phyloP scores from a whole-genome alignment of 2,888 invertebrate species.

The Cotesia congregata region DNA sequence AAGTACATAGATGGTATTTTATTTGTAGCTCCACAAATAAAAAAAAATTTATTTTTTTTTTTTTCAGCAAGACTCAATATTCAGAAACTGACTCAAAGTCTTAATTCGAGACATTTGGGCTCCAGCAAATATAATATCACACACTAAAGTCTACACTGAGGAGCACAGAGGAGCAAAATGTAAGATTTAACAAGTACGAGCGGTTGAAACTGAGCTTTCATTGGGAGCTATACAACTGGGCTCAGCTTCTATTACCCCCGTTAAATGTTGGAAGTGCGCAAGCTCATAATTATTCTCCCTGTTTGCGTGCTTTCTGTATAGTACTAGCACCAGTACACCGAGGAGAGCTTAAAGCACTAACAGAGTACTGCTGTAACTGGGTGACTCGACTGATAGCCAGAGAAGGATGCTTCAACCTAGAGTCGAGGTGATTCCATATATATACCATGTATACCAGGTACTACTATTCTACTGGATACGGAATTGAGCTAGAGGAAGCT shows the following conservation, averaged over 20 bases:
- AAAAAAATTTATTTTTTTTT: no score
- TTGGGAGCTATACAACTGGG: conserved; percentile 59
- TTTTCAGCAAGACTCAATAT: no score
- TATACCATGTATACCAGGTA: no score
- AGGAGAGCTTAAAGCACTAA: background rate
- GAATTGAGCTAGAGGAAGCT: conserved; percentile 7
- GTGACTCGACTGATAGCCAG: background rate
- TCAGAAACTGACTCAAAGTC: no score
- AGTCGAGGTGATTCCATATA: no score
- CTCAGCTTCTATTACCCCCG: conserved; percentile 61
- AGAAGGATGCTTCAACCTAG: background rate
- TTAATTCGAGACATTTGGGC: no score
- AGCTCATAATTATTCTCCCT: conserved; percentile 68
- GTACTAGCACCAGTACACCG: conserved; percentile 2
- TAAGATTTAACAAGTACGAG: conserved; percentile 49
- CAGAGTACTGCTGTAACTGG: background rate
- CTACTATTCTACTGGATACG: no score
- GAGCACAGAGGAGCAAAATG: conserved; percentile 3
- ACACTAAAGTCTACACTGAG: no score
- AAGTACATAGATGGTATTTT: background rate
- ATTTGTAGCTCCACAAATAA: background rate
- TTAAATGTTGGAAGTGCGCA: conserved; percentile 62
- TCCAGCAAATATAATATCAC: background rate
- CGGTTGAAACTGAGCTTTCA: conserved; percentile 57
- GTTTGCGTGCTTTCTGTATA: conserved; percentile 51